Conservation (phyloP, 1,140 invertebrate species). For the Sitophilus oryzae region DNA sequence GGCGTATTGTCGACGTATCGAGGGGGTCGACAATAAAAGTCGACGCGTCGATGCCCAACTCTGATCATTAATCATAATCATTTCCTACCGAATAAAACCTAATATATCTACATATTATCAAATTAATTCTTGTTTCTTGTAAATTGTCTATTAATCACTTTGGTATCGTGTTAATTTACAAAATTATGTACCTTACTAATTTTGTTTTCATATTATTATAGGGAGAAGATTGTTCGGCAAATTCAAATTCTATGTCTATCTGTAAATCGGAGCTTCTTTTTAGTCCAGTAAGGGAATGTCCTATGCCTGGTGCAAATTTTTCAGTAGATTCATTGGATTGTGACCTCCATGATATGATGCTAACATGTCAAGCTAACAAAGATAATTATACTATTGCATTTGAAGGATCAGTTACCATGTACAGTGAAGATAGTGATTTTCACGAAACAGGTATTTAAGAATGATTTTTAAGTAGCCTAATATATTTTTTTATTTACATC, state of each 20-base stretch:
- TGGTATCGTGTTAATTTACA: too few species aligned
- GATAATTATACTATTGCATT: conserved; percentile 93
- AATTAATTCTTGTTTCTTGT: too few species aligned
- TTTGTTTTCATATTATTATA: background rate
- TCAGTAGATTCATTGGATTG: conserved; percentile 87
- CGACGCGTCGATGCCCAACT: too few species aligned
- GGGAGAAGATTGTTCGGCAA: conserved; percentile 67
- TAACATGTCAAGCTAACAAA: conserved; percentile 86
- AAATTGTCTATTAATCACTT: too few species aligned
- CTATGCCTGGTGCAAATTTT: conserved; percentile 64
- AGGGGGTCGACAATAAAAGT: too few species aligned
- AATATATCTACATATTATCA: too few species aligned
- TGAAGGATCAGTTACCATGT: conserved; percentile 79
- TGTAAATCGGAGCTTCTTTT: conserved; percentile 85
- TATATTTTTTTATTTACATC: too few species aligned
- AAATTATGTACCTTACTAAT: too few species aligned
- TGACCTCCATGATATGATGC: conserved; percentile 75
- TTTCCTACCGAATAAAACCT: too few species aligned
- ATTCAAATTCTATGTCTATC: conserved; percentile 73
- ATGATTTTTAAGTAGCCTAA: too few species aligned
- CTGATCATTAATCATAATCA: too few species aligned
- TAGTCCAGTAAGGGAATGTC: conserved; percentile 81
- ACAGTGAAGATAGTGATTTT: conserved; percentile 77
- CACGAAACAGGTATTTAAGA: conserved; percentile 60
- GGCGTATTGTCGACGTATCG: too few species aligned